These are phyloP conservation scores for Phaenicophaeus curvirostris DNA, from an alignment of 2,797 vertebrate genomes.

Conservation along the genomic window DNA sequence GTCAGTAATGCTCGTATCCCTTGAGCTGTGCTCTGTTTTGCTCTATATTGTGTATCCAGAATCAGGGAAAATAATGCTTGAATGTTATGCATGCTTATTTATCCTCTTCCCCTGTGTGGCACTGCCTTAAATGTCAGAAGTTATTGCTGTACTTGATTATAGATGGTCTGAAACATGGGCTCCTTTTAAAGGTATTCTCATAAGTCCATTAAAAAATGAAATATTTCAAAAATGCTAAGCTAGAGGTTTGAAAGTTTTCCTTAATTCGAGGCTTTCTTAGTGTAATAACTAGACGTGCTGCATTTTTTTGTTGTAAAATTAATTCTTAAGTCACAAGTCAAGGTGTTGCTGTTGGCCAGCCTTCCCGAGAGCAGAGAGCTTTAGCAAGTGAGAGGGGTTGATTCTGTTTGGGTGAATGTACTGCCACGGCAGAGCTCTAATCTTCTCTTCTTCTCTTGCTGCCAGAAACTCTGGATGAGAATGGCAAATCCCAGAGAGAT, in stretches of 20 bases:
- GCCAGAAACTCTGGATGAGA: constrained; percentile 87
- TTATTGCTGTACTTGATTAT: constrained; percentile 26
- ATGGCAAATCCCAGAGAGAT: constrained; percentile 85
- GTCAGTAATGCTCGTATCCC: not conserved
- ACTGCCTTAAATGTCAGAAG: constrained; percentile 31
- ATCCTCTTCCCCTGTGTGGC: not conserved
- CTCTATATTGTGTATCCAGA: not conserved
- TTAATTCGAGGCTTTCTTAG: not conserved
- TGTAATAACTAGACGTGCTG: not conserved
- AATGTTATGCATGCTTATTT: constrained; percentile 16
- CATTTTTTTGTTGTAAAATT: not conserved
- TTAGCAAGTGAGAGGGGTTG: not conserved
- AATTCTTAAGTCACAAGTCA: not conserved
- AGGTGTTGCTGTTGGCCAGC: not conserved
- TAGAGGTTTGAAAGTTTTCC: not conserved
- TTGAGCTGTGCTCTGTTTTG: not conserved
- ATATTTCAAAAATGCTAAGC: not conserved
- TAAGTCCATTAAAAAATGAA: not conserved
- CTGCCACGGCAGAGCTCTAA: constrained; percentile 55
- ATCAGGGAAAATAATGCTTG: not conserved
- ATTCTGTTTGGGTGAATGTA: not conserved
- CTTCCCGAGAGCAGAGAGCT: not conserved
- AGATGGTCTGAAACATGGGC: not conserved
- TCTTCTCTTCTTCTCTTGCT: constrained; percentile 68
- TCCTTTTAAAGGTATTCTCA: not conserved